phyloP scores from a whole-genome alignment of 2,797 vertebrate genomes.

The Cynodonichthys magdalenae region DNA sequence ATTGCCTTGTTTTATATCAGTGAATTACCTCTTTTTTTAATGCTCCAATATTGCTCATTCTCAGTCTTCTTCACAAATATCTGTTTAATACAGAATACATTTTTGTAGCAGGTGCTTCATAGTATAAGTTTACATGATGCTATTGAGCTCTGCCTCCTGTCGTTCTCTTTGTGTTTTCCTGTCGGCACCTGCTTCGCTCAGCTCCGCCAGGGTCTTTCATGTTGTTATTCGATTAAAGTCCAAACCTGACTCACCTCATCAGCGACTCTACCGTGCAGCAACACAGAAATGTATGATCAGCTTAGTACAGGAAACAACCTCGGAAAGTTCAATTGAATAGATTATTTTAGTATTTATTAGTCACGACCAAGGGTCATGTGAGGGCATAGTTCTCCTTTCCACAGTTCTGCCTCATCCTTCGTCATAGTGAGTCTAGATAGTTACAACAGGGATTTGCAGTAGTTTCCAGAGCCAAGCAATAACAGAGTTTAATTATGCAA shows the following conservation, averaged over 20 bases:
- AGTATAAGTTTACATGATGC: constrained; percentile 8
- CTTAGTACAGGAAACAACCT: constrained; percentile 44
- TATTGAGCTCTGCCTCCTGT: constrained; percentile 9
- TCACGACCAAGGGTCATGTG: constrained; percentile 46
- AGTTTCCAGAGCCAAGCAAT: constrained; percentile 57
- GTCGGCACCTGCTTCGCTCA: constrained; percentile 40
- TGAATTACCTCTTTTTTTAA: constrained; percentile 3
- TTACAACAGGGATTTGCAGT: constrained; percentile 50
- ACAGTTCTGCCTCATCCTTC: constrained; percentile 27
- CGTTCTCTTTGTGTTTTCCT: constrained; percentile 15
- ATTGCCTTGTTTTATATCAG: constrained; percentile 4
- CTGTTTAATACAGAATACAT: constrained; percentile 1
- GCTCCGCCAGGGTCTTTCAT: constrained; percentile 54
- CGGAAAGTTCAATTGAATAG: constrained; percentile 60
- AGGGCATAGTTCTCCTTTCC: constrained; percentile 34
- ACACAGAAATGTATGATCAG: constrained; percentile 52
- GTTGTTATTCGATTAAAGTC: constrained; percentile 47
- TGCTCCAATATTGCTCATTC: not conserved
- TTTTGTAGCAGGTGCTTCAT: constrained; percentile 2
- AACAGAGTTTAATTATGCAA: constrained; percentile 82
- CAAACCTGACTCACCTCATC: constrained; percentile 61
- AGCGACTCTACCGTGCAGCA: constrained; percentile 44
- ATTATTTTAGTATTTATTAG: constrained; percentile 60
- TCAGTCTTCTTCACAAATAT: constrained; percentile 4
- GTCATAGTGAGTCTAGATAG: constrained; percentile 43